phyloP scores from a whole-genome alignment of 2,888 invertebrate species.

The Apamea monoglypha region DNA sequence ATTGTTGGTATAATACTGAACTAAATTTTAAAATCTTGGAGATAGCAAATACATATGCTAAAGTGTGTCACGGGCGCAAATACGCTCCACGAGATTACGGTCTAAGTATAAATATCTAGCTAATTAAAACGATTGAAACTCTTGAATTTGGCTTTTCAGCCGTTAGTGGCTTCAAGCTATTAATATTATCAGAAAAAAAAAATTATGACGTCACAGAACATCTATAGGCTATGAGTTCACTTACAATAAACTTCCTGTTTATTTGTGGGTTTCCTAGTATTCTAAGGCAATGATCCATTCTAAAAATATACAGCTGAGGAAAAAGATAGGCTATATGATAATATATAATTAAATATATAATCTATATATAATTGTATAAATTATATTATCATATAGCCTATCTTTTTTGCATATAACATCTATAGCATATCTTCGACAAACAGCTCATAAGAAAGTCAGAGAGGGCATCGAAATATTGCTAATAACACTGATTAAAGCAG shows the following conservation, averaged over 20 bases:
- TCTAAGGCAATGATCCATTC: slow-evolving; percentile 2
- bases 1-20: slow-evolving; percentile 59
- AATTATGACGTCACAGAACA: not conserved
- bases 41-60: slow-evolving; percentile 62
- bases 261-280: slow-evolving; percentile 6
- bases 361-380: too few species aligned
- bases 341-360: too few species aligned
- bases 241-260: slow-evolving; percentile 1
- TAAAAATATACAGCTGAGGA: not conserved
- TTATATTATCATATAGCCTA: not conserved
- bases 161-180: not conserved
- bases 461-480: slow-evolving; percentile 38
- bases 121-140: slow-evolving; percentile 23
- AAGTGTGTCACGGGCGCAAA: slow-evolving; percentile 69
- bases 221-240: not conserved
- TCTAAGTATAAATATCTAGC: slow-evolving; percentile 19
- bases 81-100: slow-evolving; percentile 42
- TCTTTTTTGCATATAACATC: slow-evolving; percentile 3
- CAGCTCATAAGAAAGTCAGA: slow-evolving; percentile 36
- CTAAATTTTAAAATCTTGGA: slow-evolving; percentile 55
- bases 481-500: slow-evolving; percentile 64
- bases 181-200: not conserved
- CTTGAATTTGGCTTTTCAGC: not conserved
- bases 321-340: too few species aligned
- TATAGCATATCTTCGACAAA: slow-evolving; percentile 5